Percentiles rank a stretch among this genome's conserved stretches.
phyloP scores from a whole-genome alignment of 2,113 vertebrate genomes.

The Vulpes ferrilata region DNA sequence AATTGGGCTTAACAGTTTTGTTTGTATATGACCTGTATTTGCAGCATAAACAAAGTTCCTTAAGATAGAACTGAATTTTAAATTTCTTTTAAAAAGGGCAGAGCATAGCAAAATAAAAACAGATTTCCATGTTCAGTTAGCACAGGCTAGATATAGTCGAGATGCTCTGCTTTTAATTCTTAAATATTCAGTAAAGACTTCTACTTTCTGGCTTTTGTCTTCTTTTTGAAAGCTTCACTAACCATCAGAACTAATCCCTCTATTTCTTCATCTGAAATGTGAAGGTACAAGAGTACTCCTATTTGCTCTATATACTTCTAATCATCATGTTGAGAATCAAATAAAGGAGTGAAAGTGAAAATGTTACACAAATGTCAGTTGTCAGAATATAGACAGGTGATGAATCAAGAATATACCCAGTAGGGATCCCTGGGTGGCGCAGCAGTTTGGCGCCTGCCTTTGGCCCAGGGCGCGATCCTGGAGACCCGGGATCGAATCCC shows the following conservation, averaged over 20 bases:
- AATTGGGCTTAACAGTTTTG: not conserved
- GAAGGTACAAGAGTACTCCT: not conserved
- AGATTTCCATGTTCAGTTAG: not conserved
- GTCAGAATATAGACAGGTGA: not conserved
- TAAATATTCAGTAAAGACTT: not conserved
- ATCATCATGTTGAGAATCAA: not conserved
- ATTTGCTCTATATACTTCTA: not conserved
- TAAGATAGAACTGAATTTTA: constrained; percentile 13
- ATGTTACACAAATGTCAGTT: not conserved
- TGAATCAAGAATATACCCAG: not conserved
- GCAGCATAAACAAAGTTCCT: constrained; percentile 36
- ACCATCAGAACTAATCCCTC: not conserved
- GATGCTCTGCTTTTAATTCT: not conserved
- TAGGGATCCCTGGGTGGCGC: no score
- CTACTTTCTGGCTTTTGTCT: not conserved
- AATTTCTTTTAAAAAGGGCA: not conserved
- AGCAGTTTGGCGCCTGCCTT: no score
- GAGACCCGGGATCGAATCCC: no score
- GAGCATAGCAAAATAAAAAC: not conserved
- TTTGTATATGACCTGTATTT: not conserved
- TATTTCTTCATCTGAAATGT: constrained; percentile 16
- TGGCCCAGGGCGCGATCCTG: no score
- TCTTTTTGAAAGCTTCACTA: not conserved
- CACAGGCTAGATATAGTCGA: not conserved
- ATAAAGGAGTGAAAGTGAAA: not conserved